Conservation (phyloP, 1,140 invertebrate genomes). For the Rhizoglyphus robini region DNA sequence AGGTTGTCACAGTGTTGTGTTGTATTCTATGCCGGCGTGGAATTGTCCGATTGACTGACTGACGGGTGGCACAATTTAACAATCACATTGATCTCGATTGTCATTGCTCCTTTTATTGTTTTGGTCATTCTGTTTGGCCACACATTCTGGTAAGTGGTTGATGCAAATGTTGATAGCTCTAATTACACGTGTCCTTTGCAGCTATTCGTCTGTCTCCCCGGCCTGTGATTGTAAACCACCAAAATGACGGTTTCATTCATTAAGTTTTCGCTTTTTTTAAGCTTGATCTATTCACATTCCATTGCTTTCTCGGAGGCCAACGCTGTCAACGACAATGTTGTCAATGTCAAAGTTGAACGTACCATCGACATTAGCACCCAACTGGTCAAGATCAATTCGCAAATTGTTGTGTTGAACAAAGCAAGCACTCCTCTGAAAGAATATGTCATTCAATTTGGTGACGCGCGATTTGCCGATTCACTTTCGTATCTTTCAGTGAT, state of each 20-base stretch:
- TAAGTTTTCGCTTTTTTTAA: background rate
- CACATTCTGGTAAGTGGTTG: no score
- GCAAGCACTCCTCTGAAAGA: conserved; percentile 44
- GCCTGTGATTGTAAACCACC: no score
- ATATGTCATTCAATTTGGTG: conserved; percentile 19
- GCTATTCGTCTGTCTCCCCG: no score
- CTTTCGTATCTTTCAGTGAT: conserved; percentile 21
- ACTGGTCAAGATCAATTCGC: conserved; percentile 62
- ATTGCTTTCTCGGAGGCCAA: background rate
- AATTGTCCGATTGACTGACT: no score
- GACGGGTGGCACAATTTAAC: no score
- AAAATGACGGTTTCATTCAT: no score
- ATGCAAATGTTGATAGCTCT: no score
- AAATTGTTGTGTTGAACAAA: conserved; percentile 65
- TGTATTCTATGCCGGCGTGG: background rate
- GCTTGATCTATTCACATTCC: background rate
- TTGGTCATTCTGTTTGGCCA: background rate
- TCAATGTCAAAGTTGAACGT: conserved; percentile 66
- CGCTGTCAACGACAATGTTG: conserved; percentile 33
- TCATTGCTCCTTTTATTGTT: background rate
- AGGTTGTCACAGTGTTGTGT: background rate
- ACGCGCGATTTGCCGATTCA: background rate
- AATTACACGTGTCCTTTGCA: no score
- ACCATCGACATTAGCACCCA: conserved; percentile 73
- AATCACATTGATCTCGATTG: background rate